Evolutionary conservation across 2,113 vertebrate species (phyloP).

Genomic region (Copsychus sechellarum): DNA sequence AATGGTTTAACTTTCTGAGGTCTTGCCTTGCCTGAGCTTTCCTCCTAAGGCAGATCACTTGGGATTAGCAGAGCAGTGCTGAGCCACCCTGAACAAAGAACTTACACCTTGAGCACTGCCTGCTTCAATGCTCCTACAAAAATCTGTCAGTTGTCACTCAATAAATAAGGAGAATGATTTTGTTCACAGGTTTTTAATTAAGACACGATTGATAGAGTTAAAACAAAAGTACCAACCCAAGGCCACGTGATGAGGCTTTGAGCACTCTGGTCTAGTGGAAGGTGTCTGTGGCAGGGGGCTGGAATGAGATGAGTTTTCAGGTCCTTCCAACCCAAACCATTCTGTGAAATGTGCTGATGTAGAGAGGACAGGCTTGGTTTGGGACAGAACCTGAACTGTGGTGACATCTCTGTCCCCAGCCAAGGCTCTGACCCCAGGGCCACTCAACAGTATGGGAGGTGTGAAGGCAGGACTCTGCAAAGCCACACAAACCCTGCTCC

Average conservation of each 20-base stretch:
- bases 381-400: not conserved
- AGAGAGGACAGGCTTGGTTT: not conserved
- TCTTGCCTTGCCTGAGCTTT: not conserved
- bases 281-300: not conserved
- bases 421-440: not conserved
- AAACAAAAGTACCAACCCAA: not conserved
- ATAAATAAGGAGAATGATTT: not conserved
- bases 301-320: not conserved
- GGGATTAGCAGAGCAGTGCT: not conserved
- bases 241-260: fast-evolving
- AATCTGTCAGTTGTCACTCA: not conserved
- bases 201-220: not conserved
- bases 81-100: not conserved
- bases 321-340: not conserved
- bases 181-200: not conserved
- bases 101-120: not conserved
- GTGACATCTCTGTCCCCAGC: not conserved
- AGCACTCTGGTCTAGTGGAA: not conserved
- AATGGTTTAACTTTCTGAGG: not conserved
- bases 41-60: not conserved
- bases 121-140: not conserved
- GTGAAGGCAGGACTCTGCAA: not conserved
- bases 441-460: fast-evolving
- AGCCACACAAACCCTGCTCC: not conserved
- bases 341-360: not conserved